Evolutionary conservation across 2,113 vertebrate genomes (phyloP), one percentile per base, ranked within the genome.

Genomic region (Hyla sarda): DNA sequence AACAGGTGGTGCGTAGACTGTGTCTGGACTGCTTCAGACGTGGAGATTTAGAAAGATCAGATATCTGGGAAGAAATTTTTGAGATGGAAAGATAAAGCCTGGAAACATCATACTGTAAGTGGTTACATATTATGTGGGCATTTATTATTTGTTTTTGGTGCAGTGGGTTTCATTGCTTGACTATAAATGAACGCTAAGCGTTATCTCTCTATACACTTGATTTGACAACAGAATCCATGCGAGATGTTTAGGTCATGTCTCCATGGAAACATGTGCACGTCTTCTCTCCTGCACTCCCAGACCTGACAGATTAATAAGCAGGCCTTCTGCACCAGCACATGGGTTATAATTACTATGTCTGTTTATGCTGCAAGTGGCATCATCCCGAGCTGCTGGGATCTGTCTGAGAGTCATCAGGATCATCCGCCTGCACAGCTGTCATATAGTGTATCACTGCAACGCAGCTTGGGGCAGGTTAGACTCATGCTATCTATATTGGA

Each of bases 241-340:
- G 23, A 14, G 25, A 54, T 32, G 58, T 67, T 34, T 65, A 85
- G 83, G 83, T 67, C 74, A 37, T 41, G 47, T 85, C 58, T 41
- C 56, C 47, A 69, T 85, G 56, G 83, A 50, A 69, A 78, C 74
- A 21, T 54, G 60, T 54, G 5, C 48, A 48, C 28, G 25, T 48
- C 83, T 77, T 32, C 56, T 34, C 25, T 75, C 67, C 52, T 84
- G 25, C 67, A 62, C 45, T 76, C 77, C 45, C 58, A 78, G 45
- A 52, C 19, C 73, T 85, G 74, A 78, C 83, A 85, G 74, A 45
- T 85, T 85, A 85, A 85, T 85, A 78, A 54, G 28, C 37, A 37
- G 74, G 52, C 58, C 58, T 54, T 32, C 54, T 50, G 54, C 74
- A 34, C 30, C 21, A 28, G 83, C 56, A 50, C 45, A 28, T 67